Conservation (phyloP, 2,113 vertebrate genomes). For the Neogale vison region DNA sequence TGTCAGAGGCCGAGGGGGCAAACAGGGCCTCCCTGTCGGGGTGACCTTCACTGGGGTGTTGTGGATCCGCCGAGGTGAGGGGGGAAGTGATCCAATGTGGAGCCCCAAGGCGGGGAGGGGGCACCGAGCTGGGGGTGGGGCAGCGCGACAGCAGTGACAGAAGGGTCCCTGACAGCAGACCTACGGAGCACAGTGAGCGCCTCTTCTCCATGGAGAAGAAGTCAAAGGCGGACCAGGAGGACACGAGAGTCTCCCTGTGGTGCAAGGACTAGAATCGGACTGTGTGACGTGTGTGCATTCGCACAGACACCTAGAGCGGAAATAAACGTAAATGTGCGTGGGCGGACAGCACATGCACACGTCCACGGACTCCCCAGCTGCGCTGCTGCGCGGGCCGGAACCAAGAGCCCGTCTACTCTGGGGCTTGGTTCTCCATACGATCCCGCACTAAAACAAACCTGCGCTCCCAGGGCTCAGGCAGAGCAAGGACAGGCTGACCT, state of each 20-base stretch:
- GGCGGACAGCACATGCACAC: no score
- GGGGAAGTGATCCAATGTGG: no score
- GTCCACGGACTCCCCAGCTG: neutral
- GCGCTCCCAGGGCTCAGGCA: neutral
- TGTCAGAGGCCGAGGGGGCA: neutral
- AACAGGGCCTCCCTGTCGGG: no score
- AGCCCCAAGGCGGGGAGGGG: neutral
- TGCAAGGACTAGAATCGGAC: neutral
- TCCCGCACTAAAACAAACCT: neutral
- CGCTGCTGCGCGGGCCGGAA: neutral
- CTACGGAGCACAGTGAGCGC: accelerated
- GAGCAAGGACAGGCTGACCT: neutral
- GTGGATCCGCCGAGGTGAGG: neutral
- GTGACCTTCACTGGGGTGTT: neutral
- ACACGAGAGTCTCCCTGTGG: neutral
- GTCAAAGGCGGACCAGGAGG: neutral
- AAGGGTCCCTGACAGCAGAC: accelerated
- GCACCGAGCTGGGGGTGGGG: accelerated
- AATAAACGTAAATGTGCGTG: neutral
- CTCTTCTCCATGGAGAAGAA: neutral
- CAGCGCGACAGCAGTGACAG: neutral
- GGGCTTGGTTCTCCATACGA: neutral
- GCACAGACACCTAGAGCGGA: accelerated
- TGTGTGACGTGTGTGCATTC: accelerated
- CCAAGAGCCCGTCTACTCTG: neutral